Evolutionary conservation across 2,797 vertebrate species (phyloP), one percentile per base, ranked within the genome.

Genomic region (Schizopygopsis malacanthus): DNA sequence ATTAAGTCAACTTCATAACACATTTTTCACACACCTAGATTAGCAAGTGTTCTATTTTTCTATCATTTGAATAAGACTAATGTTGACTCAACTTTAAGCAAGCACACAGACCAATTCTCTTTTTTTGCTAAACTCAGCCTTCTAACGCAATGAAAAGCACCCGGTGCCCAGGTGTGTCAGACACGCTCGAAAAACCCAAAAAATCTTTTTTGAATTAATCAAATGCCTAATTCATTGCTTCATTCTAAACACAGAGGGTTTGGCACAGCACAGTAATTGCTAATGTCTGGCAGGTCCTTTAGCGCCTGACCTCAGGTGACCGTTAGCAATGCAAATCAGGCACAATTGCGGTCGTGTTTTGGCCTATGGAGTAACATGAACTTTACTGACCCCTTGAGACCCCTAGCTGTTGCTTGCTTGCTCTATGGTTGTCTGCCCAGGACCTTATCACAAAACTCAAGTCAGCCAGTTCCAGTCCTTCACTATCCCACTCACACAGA

Each of bases 401-500:
- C 45, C 7, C 12, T 61, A 45, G 37, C 37, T 54, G 47, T 50
- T 70, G 65, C 20, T 70, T 18, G 63, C 37, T 56, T 16, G 7
- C 16, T 13, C 45, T 59, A 61, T 54, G 61, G 59, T 70, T 8
- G 28, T 67, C 47, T 72, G n/a, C 37, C n/a, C 69, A 56, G 84
- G 52, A 72, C 45, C 37, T 20, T 50, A 82, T 72, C 61, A 54
- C 4, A 47, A 85, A 81, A 80, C 79, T 65, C 25, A 75, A 69
- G 78, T 69, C 50, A 25, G 37, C 61, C 79, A 79, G 3, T 85
- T 89, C 79, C 81, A 65, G 85, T 84, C 77, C 85, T 83, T 83
- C 67, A 59, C 41, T 25, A 89, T 89, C 90, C 89, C 90, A 87
- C 90, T 89, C 92, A 90, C 90, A 90, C 90, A 92, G 93, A 95